Evolutionary conservation across 2,797 vertebrate species (phyloP), one percentile per base, ranked within the genome.

Genomic region (Acipenser transmontanus): DNA sequence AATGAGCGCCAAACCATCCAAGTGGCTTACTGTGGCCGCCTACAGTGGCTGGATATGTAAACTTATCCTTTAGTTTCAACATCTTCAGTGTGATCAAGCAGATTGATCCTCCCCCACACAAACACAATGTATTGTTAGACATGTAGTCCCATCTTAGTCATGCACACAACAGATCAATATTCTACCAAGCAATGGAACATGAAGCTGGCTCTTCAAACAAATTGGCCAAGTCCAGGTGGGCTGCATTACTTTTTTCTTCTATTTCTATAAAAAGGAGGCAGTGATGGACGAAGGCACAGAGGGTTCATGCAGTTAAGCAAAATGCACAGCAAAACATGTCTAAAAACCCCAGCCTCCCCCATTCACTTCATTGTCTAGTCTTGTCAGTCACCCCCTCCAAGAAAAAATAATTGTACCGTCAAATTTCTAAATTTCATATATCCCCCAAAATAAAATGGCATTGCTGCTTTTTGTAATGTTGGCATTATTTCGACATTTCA

Each of bases 391-490:
- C 84, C 83, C 49, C 49, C 13, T 49, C n/a, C 65, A 34, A 34
- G 74, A 80, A 81, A 81, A 77, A 74, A 88, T 88, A 82, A 84
- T 80, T 82, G 91, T 91, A 91, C 89, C 92, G 81, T 34, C 4
- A 34, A 65, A 78, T 84, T 84, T 88, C 86, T 85, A 82, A 84
- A 87, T 85, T 87, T 85, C 87, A 85, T 91, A 89, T 84, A 83
- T 84, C 87, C 88, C 76, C 74, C 85, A 88, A 81, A 85, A 78
- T 74, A 90, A 91, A 34, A 90, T 84, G 89, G 91, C 91, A 94
- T 92, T 87, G 91, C 92, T 95, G 93, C 87, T 89, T 86, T 93
- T 89, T 86, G 87, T 81, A 91, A 81, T 87, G 88, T 90, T 93
- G 91, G 93, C 92, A 89, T 93, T 86, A 89, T 89, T 4, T 93